These are phyloP conservation scores for Dipodomys ordii DNA, from an alignment of 2,113 vertebrate genomes.

Conservation along the genomic window DNA sequence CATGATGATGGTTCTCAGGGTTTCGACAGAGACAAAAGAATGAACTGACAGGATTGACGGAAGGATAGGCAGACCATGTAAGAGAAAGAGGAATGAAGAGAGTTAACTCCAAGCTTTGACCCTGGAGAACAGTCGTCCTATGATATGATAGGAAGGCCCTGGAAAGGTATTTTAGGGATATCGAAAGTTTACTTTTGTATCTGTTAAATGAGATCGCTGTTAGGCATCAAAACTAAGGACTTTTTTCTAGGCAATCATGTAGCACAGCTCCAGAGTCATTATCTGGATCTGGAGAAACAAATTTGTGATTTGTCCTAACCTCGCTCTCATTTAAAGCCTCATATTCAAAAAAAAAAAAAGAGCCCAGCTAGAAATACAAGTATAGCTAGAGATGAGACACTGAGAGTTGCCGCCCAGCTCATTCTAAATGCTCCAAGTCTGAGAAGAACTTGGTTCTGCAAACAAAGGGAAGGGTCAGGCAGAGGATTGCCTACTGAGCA, in stretches of 20 bases:
- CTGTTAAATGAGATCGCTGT: not conserved
- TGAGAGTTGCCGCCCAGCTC: not conserved
- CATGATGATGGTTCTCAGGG: not conserved
- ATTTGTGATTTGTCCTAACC: not conserved
- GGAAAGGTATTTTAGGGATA: not conserved
- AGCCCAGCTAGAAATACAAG: slow-evolving; percentile 1
- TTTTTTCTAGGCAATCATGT: no score
- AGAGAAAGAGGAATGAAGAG: not conserved
- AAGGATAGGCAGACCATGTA: not conserved
- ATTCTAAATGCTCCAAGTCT: not conserved
- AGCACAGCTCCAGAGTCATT: not conserved
- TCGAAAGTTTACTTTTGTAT: not conserved
- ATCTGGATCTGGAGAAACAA: not conserved
- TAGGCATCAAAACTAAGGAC: not conserved
- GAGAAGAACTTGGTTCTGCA: not conserved
- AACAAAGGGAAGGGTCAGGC: not conserved
- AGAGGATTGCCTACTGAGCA: not conserved
- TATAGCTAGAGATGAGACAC: not conserved
- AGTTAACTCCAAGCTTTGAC: not conserved
- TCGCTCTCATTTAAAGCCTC: not conserved
- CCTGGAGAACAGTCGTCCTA: not conserved
- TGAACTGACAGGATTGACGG: not conserved
- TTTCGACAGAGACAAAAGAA: not conserved
- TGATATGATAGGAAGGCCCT: not conserved
- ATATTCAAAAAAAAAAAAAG: not conserved